Evolutionary conservation across 1,140 invertebrate genomes (phyloP), one percentile per base, ranked within the genome.

Genomic region (Papilio dardanus): DNA sequence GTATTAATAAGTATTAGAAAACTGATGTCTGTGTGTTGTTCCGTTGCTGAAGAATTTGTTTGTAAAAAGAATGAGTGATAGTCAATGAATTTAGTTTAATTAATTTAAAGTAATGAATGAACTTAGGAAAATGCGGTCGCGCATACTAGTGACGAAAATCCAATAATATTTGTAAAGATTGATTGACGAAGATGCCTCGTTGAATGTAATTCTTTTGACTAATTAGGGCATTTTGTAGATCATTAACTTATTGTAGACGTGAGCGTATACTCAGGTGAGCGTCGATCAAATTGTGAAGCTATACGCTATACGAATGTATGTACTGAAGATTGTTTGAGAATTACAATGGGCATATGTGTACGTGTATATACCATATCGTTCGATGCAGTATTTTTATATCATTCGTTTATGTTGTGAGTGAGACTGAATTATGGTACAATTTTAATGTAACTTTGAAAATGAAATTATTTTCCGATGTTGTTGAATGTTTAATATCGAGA

Each of bases 111-210:
- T 83, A 88, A 92, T 91, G 88, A 90, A 91, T 91, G 88, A 91
- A 85, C 77, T 91, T 94, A 94, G 92, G 86, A 92, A 93, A 84
- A 91, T 93, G 93, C 92, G 93, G 92, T 94, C 92, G 93, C 93
- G 93, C 92, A 93, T 90, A 91, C 82, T 94, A 94, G 92, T 90
- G 85, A 94, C 93, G 92, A 92, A 90, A 92, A 93, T 93, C 93
- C 93, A 94, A 94, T 94, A 94, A 93, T 92, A 87, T 92, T 89
- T 87, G 88, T 90, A 86, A 81, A 87, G 81, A 77, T 82, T 73
- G 80, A 77, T 82, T 73, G 87, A 87, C 87, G 81, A 86, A 82
- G 88, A 90, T 90, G 91, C 91, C 92, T 92, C 92, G 86, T 86
- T 88, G 83, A 87, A 82, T 91, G 88, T 92, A 92, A 88, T 88